Evolutionary conservation across 2,113 vertebrate genomes (phyloP).

Genomic region (Chaetura pelagica): DNA sequence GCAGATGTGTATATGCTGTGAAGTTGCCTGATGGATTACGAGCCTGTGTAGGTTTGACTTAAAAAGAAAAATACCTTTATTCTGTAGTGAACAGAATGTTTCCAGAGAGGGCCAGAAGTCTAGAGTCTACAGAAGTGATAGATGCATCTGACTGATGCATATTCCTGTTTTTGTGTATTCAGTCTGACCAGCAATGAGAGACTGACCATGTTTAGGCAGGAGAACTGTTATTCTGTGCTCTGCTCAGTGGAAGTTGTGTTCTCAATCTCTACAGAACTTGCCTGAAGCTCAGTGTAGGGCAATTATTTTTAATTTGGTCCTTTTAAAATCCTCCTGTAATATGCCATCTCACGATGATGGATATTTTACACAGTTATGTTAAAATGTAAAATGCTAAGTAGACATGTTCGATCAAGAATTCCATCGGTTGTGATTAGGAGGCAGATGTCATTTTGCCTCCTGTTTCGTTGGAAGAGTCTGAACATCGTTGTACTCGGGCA

Average conservation of each 20-base stretch:
- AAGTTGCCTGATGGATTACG: slow-evolving; percentile 64
- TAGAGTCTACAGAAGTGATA: background rate
- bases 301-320: background rate
- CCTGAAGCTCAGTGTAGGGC: background rate
- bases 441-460: background rate
- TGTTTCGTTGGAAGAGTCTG: background rate
- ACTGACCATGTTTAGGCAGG: background rate
- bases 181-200: background rate
- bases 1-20: slow-evolving; percentile 61
- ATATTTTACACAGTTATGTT: background rate
- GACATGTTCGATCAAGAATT: background rate
- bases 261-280: background rate
- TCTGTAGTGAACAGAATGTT: slow-evolving; percentile 2
- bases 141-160: background rate
- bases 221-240: background rate
- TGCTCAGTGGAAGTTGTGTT: background rate
- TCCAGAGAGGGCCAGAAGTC: background rate
- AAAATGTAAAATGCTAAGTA: background rate
- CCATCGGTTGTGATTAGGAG: background rate
- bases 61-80: slow-evolving; percentile 54
- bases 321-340: background rate
- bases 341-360: background rate
- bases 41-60: slow-evolving; percentile 62
- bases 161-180: background rate
- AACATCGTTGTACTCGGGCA: background rate